Evolutionary conservation across 2,888 invertebrate genomes (phyloP), one percentile per base, ranked within the genome.

Genomic region (Sesia apiformis): DNA sequence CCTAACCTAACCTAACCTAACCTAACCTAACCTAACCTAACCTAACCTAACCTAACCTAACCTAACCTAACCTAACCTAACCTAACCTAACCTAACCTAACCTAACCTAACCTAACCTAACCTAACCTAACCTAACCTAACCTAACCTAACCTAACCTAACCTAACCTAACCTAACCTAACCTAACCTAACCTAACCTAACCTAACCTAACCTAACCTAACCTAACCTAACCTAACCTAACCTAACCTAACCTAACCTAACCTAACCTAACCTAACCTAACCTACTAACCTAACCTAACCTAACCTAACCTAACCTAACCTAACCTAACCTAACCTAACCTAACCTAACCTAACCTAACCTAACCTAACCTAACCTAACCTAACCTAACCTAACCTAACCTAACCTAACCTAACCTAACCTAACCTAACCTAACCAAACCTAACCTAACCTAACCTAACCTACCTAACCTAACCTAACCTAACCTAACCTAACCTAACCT

Each of bases 1-100:
- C 60, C 59, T 58, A 58, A 60, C 58, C 60, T 58, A 60, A 58
- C 58, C 58, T 56, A 58, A 58, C 58, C 58, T 56, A 56, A 56
- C 58, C 58, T 55, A 58, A 60, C 60, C 60, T 60, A 60, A 60
- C 58, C 59, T 60, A 58, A 60, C 58, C 60, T 56, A 57, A 60
- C 58, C 58, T 54, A 58, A 56, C 57, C 61, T 61, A 58, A 58
- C 59, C 59, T 59, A 60, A 60, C 59, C 62, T 59, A 60, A 59
- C 62, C 57, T 57, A 57, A 57, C 60, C 60, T 60, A 60, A 6
- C 49, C 49, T 8, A 55, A 51, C 52, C 55, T 51, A 53, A 53
- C 56, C 56, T 53, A 56, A 56, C 56, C 56, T 56, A 56, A 56
- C 56, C 56, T 56, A 56, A 56, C 56, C 56, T 56, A 56, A 56